Percentiles rank a stretch among this genome's conserved stretches.
Conservation (phyloP, 2,888 invertebrate species). For the Athrips mouffetella region DNA sequence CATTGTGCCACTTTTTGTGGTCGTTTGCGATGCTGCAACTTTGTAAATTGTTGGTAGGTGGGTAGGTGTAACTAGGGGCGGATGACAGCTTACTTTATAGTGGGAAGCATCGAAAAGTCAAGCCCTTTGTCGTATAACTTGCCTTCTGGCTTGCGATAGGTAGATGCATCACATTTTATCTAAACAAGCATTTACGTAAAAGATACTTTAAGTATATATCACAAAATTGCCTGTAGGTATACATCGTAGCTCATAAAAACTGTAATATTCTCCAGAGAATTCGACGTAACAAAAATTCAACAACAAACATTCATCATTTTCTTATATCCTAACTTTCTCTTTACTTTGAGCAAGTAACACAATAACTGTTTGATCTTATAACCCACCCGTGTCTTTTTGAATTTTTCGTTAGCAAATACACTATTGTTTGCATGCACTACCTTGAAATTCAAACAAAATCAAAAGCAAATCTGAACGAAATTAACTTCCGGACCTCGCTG, state of each 20-base stretch:
- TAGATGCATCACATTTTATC: not conserved
- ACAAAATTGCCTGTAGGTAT: no score
- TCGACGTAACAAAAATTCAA: no score
- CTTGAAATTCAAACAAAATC: conserved; percentile 50
- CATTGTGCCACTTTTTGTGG: conserved; percentile 38
- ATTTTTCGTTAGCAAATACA: conserved; percentile 16
- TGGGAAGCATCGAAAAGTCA: conserved; percentile 30
- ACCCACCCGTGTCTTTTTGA: not conserved
- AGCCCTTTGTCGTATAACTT: conserved; percentile 26
- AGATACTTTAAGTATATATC: no score
- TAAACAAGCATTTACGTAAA: not conserved
- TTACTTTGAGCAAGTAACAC: no score
- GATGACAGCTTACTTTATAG: conserved; percentile 50
- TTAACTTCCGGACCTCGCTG: conserved; percentile 56
- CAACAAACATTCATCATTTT: no score
- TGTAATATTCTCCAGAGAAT: no score
- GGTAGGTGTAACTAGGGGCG: conserved; percentile 48
- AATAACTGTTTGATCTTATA: not conserved
- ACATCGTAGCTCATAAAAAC: no score
- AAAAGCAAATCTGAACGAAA: conserved; percentile 65
- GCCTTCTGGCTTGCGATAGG: not conserved
- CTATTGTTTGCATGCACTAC: conserved; percentile 22
- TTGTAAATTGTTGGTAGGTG: conserved; percentile 50
- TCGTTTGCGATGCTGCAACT: conserved; percentile 37
- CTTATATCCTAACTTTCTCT: no score